Evolutionary conservation across 1,140 invertebrate species (phyloP).

Genomic region (Leguminivora glycinivorella): DNA sequence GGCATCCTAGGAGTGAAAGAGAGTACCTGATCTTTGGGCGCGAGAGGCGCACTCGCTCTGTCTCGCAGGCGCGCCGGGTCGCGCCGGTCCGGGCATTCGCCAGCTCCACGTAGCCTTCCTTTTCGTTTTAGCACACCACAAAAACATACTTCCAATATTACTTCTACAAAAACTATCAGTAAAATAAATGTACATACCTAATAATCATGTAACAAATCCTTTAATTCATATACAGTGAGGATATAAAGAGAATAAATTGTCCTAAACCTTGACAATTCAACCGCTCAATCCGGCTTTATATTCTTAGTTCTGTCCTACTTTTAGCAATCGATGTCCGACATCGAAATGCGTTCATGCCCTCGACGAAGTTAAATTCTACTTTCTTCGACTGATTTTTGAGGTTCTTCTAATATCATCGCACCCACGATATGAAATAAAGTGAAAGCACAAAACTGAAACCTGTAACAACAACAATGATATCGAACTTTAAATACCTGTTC

Average conservation of each 20-base stretch:
- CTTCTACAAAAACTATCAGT: neutral
- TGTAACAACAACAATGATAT: neutral
- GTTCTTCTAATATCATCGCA: too few species aligned
- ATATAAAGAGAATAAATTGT: neutral
- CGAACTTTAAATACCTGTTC: neutral
- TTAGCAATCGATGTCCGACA: conserved; percentile 9
- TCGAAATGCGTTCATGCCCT: neutral
- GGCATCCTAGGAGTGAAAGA: neutral
- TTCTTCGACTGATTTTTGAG: too few species aligned
- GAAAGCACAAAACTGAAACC: too few species aligned
- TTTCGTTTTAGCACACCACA: neutral
- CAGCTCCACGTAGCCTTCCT: conserved; percentile 8
- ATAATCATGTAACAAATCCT: neutral
- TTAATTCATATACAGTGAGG: too few species aligned
- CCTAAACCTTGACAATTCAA: neutral
- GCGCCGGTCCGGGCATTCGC: conserved; percentile 4
- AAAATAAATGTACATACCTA: neutral
- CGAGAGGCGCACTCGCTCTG: neutral
- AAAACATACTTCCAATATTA: neutral
- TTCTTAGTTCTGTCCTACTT: neutral
- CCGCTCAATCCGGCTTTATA: neutral
- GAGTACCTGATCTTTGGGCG: neutral
- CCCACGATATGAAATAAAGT: too few species aligned
- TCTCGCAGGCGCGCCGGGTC: conserved; percentile 7
- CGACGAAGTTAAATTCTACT: neutral